Evolutionary conservation across 2,888 invertebrate species (phyloP), one percentile per base, ranked within the genome.

Genomic region (Physocephala rufipes): DNA sequence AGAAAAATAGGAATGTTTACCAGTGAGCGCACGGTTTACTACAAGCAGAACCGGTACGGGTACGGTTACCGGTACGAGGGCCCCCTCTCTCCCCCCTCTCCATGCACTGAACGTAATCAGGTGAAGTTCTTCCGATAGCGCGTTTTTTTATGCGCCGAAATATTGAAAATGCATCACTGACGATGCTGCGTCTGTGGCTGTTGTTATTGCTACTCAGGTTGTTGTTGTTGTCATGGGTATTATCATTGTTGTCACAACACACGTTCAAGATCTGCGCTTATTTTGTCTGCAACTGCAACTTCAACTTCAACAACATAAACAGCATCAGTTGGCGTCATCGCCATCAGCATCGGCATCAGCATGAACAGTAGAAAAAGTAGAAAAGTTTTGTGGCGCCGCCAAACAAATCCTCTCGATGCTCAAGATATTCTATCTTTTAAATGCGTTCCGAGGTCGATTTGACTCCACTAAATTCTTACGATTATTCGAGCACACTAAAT

Each of bases 1-100:
- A 67, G 67, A 67, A 59, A 67, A 67, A 67, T 67, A 67, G 61
- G 47, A 67, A 58, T 67, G 61, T 67, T 67, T 67, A 67, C 59
- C 59, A 59, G 59, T 24, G n/a, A n/a, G n/a, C n/a, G n/a, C 67
- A 7, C 66, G 30, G 36, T 36, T 36, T 9, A n/a, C n/a, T n/a
- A n/a, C n/a, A n/a, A n/a, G n/a, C n/a, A n/a, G 36, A 9, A 7
- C 9, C 36, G 36, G 36, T 36, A 7, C 36, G 36, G 4, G 36
- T 36, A 36, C 36, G 5, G 36, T 7, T 36, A 36, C 4, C 36
- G 36, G 36, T 36, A 36, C 5, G 5, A 9, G 5, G 36, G 36
- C 36, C 4, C 36, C 36, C 5, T 9, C n/a, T n/a, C n/a, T n/a
- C n/a, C n/a, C n/a, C n/a, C n/a, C n/a, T n/a, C n/a, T n/a, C n/a